Base-by-base conservation (phyloP, 2,888 invertebrate species). In the Ischnus inquisitorius region DNA sequence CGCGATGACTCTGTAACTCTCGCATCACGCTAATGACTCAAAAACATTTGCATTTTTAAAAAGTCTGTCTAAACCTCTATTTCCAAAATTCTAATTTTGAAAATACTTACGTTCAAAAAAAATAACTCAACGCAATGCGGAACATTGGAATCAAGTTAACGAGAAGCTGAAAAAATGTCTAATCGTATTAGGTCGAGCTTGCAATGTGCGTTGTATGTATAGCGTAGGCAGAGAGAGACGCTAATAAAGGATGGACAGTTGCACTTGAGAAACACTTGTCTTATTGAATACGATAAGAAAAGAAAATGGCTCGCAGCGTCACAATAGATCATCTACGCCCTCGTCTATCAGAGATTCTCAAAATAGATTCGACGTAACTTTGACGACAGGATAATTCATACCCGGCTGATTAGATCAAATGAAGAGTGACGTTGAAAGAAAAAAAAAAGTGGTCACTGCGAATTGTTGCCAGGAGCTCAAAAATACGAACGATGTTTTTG, bases 281-380 rank as follows among this genome's bases (percentile, higher is more conserved):
- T 51, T 34, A n/a, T 41, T n/a, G 51, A 22, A n/a, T 28, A 34
- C 8, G 51, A 51, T 69, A 69, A 69, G 16, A 10, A 5, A 39
- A 14, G 46, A 69, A n/a, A 64, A 64, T 78, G 62, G 25, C 34
- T 62, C n/a, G 19, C 8, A n/a, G 51, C 48, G 41, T 62, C 25
- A 22, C 19, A 48, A 78, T 78, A 62, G 69, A 69, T 78, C 48
- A 14, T 43, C 16, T 39, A 39, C 14, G 51, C 78, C 51, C 78
- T 78, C 51, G 60, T 46, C 34, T 62, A 60, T 41, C 46, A 19
- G n/a, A 39, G 39, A 39, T 65, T 28, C 34, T 41, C 12, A 2
- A 72, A 72, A 72, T 72, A 72, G 71, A 60, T 57, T 10, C 2
- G 10, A 22, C 57, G n/a, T 43, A 57, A n/a, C 57, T 19, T 3